phyloP scores from a whole-genome alignment of 2,888 invertebrate species.

The Byasa hedistus region DNA sequence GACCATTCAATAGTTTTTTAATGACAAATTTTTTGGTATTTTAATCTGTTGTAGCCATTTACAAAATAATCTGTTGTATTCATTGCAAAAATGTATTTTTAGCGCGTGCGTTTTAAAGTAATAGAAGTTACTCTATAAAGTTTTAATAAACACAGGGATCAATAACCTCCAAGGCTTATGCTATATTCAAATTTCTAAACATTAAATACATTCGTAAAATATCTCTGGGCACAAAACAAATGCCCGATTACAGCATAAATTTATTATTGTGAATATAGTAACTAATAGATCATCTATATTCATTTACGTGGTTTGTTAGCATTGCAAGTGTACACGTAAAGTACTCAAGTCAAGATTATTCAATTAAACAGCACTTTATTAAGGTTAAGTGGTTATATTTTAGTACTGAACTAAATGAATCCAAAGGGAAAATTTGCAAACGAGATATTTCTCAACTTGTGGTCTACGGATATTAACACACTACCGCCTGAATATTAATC shows the following conservation, averaged over 20 bases:
- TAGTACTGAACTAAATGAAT: conserved; percentile 2
- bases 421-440: conserved; percentile 6
- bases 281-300: not conserved
- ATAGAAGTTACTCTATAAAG: too few relatives aligned
- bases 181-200: too few relatives aligned
- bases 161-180: too few relatives aligned
- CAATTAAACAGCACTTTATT: conserved; percentile 24
- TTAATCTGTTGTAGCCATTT: too few relatives aligned
- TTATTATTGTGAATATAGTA: not conserved
- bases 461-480: not conserved
- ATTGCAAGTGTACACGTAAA: not conserved
- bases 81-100: too few relatives aligned
- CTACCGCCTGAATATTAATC: not conserved
- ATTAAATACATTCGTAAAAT: too few relatives aligned
- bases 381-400: conserved; percentile 21
- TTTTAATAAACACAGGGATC: too few relatives aligned
- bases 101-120: too few relatives aligned
- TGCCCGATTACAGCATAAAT: not conserved
- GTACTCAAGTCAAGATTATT: conserved; percentile 17
- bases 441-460: not conserved
- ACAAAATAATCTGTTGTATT: too few relatives aligned
- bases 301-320: not conserved
- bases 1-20: too few relatives aligned
- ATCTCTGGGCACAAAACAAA: not conserved
- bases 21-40: too few relatives aligned